Percentiles rank a stretch among this genome's conserved stretches.
Conservation (phyloP, 2,113 vertebrate species). For the Muntiacus muntjak region DNA sequence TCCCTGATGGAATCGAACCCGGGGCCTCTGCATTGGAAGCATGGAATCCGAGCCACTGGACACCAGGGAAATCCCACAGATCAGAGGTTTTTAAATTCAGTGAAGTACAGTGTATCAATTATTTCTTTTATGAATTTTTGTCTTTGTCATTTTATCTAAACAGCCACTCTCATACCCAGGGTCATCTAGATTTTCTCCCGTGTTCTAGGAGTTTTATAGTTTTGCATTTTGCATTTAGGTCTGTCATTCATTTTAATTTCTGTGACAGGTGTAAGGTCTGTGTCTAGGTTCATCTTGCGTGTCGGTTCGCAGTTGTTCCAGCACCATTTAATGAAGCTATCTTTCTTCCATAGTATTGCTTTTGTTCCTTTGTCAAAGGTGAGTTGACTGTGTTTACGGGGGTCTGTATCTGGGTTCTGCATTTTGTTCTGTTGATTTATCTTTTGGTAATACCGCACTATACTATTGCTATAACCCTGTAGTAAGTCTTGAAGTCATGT, state of each 20-base stretch:
- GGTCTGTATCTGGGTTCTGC: background rate
- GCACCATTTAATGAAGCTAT: background rate
- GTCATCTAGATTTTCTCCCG: background rate
- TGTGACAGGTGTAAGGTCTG: background rate
- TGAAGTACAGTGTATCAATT: background rate
- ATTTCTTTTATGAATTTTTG: background rate
- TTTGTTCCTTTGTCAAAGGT: background rate
- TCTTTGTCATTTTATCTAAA: background rate
- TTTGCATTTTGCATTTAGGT: background rate
- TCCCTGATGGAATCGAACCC: background rate
- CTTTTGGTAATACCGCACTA: background rate
- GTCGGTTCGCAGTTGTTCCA: no score
- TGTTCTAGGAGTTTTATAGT: background rate
- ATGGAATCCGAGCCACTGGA: fast-evolving
- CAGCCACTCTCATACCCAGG: no score
- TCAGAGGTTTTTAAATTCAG: background rate
- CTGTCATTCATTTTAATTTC: background rate
- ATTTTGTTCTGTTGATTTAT: background rate
- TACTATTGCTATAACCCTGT: no score
- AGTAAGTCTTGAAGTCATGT: background rate
- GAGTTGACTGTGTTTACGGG: background rate
- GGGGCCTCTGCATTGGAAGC: background rate
- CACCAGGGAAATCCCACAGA: background rate
- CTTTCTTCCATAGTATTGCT: background rate
- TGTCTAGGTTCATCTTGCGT: background rate